Conservation (phyloP, 1,140 invertebrate species). For the Propsilocerus akamusi region DNA sequence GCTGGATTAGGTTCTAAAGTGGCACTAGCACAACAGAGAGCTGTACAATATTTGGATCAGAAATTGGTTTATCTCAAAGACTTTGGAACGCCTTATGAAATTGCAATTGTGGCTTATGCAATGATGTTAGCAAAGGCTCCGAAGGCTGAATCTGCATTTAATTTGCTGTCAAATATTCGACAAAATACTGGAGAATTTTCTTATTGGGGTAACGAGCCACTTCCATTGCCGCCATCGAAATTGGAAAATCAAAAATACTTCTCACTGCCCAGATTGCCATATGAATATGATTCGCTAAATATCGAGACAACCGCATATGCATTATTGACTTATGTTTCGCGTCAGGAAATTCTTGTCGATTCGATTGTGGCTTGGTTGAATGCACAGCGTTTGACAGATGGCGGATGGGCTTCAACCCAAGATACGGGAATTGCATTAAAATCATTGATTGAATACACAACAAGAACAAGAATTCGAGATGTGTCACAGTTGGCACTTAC, state of each 20-base stretch:
- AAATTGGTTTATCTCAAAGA: constrained; percentile 57
- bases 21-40: constrained; percentile 44
- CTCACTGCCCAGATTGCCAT: constrained; percentile 65
- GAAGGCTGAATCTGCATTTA: constrained; percentile 61
- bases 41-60: constrained; percentile 62
- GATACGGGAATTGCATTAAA: constrained; percentile 79
- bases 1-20: constrained; percentile 47
- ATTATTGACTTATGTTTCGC: constrained; percentile 68
- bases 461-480: constrained; percentile 63
- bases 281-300: constrained; percentile 77
- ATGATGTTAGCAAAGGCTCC: constrained; percentile 60
- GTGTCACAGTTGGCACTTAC: constrained; percentile 66
- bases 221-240: constrained; percentile 62
- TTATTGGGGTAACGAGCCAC: constrained; percentile 64
- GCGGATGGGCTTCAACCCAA: constrained; percentile 88
- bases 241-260: constrained; percentile 83
- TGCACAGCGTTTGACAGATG: constrained; percentile 73
- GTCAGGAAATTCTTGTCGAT: constrained; percentile 61
- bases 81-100: constrained; percentile 57
- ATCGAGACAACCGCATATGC: constrained; percentile 87
- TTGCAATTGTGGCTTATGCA: constrained; percentile 76
- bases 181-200: constrained; percentile 40
- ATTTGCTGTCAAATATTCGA: constrained; percentile 44
- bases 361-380: constrained; percentile 88
- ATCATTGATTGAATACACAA: constrained; percentile 78